These are phyloP conservation scores for Lydus trimaculatus DNA, from an alignment of 2,888 invertebrate genomes.

Conservation along the genomic window DNA sequence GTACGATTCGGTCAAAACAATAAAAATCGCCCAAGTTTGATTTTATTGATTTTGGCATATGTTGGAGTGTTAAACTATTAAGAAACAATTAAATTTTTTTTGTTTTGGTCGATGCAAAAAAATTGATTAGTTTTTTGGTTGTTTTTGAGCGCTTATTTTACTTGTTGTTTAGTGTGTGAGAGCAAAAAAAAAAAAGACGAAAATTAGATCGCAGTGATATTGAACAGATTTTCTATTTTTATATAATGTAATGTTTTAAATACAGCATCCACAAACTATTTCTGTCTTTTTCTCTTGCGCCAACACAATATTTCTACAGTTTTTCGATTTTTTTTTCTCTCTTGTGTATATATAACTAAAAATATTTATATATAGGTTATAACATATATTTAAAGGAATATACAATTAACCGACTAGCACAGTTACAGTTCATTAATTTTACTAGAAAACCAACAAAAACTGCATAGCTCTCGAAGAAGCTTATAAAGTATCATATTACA, in stretches of 20 bases:
- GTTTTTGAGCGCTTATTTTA: not conserved
- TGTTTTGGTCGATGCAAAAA: too few species aligned
- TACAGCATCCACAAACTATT: conserved; percentile 3
- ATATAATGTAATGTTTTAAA: conserved; percentile 13
- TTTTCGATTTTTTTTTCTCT: not conserved
- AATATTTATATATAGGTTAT: conserved; percentile 9
- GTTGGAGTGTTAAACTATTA: not conserved
- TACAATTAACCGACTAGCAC: conserved; percentile 9
- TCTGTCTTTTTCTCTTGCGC: conserved; percentile 11
- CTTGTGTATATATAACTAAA: conserved; percentile 1
- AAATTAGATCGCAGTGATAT: conserved; percentile 34
- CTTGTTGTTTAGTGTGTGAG: not conserved
- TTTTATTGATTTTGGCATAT: conserved; percentile 11
- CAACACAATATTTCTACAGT: conserved; percentile 9
- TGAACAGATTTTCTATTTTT: conserved; percentile 32
- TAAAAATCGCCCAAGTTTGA: conserved; percentile 7
- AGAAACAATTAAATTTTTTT: not conserved
- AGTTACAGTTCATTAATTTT: conserved; percentile 9
- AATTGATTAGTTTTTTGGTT: not conserved
- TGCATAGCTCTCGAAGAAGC: not conserved
- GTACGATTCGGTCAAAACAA: not conserved
- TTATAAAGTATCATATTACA: not conserved
- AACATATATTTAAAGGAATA: not conserved
- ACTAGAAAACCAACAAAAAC: not conserved
- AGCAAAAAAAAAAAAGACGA: conserved; percentile 12